Evolutionary conservation across 2,113 vertebrate species (phyloP), one percentile per base, ranked within the genome.

Genomic region (Puffinus mauretanicus): DNA sequence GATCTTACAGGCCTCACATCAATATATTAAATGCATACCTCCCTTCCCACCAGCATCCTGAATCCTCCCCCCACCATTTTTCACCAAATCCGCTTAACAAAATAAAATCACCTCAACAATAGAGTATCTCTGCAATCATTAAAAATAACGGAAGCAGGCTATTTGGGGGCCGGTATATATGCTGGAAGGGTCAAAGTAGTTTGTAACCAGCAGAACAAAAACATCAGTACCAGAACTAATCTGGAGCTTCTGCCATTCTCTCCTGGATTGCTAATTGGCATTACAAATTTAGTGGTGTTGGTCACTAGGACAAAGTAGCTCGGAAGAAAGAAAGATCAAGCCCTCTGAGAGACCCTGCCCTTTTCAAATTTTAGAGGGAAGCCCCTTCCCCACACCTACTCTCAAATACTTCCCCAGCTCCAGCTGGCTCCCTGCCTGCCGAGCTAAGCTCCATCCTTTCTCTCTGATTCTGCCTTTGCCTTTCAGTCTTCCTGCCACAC

Each of bases 1-100:
- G 88, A 98, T 98, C 97, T 97, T 96, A 96, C 84, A 97, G 93
- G 92, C 96, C 81, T 97, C 93, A 96, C 93, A 96, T 97, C 95
- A 96, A 91, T 96, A 90, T 94, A 97, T 98, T 97, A 97, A 98
- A 97, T 32, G 61, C 67, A 92, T 93, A 94, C 60, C 70, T 97
- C 62, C 49, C 58, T 85, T 67, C 40, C 85, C 16, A 75, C 42
- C 29, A 22, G 55, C 82, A 87, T 76, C 51, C 11, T 81, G n/a
- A 25, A 17, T 79, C 66, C 72, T 46, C 36, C 40, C 92, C 77
- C 57, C 93, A 61, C 18, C 25, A 76, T 94, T 96, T 87, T 75
- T 73, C 67, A 73, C 72, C 58, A 97, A 97, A 98, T 96, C 90
- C 14, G 4, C 91, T 96, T 96, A 96, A 95, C 78, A 88, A 97